These are phyloP conservation scores for Mesoligia furuncula DNA, from an alignment of 2,888 invertebrate genomes.

Conservation along the genomic window DNA sequence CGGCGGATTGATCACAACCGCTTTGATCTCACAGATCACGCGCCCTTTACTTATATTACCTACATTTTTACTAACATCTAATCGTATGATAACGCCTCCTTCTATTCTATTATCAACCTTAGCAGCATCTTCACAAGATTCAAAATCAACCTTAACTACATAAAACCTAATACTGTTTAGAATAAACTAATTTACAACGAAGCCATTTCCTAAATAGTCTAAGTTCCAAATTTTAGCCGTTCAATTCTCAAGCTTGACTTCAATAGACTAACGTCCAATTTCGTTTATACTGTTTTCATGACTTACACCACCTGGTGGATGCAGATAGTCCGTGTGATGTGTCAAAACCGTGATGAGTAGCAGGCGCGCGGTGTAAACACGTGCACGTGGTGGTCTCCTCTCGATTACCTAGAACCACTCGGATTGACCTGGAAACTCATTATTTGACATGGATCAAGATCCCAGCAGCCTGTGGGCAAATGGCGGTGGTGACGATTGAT, in stretches of 20 bases:
- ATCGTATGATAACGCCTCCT: slow-evolving; percentile 65
- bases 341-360: slow-evolving; percentile 88
- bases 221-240: slow-evolving; percentile 15
- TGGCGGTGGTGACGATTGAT: slow-evolving; percentile 28
- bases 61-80: slow-evolving; percentile 76
- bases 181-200: slow-evolving; percentile 46
- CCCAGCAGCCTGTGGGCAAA: slow-evolving; percentile 23
- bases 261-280: slow-evolving; percentile 16
- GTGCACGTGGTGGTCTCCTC: slow-evolving; percentile 77
- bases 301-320: slow-evolving; percentile 48
- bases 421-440: slow-evolving; percentile 62
- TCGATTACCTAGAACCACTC: slow-evolving; percentile 67
- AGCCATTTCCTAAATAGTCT: slow-evolving; percentile 43
- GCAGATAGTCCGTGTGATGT: slow-evolving; percentile 76
- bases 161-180: slow-evolving; percentile 52
- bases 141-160: slow-evolving; percentile 31
- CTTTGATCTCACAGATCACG: slow-evolving; percentile 88
- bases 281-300: slow-evolving; percentile 9
- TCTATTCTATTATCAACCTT: slow-evolving; percentile 51
- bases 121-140: not conserved
- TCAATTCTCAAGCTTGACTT: slow-evolving; percentile 31
- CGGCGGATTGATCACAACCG: slow-evolving; percentile 84
- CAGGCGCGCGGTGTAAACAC: slow-evolving; percentile 86
- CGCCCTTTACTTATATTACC: slow-evolving; percentile 88
- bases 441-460: slow-evolving; percentile 56